Evolutionary conservation across 2,113 vertebrate genomes (phyloP), one percentile per base, ranked within the genome.

Genomic region (Syngnathus typhle): DNA sequence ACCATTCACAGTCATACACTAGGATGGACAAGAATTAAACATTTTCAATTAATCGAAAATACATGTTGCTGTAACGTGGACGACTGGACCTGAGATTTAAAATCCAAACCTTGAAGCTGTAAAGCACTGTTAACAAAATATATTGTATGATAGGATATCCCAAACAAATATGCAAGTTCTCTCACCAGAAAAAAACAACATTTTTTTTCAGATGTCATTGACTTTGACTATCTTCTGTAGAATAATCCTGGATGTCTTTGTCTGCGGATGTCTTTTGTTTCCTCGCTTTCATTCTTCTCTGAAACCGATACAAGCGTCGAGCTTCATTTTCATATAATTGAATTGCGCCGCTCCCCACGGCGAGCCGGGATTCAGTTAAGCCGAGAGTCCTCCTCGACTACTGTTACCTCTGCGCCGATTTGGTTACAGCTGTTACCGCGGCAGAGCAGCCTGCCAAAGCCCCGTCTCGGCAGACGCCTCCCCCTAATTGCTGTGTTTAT

Each of bases 401-500:
- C 83, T 77, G 82, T 85, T 88, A 89, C 85, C 85, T 82, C 80
- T 71, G 82, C 78, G 80, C 85, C 87, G 86, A 91, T 90, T 89
- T 68, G 77, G 88, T 90, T 89, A 91, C 89, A 89, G 86, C 90
- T 87, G 88, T 85, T 90, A 83, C 82, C 83, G 79, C 86, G 75
- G 87, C 78, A 62, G 39, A 85, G 88, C 89, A 84, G 77, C 81
- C 82, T 86, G 81, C 89, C 83, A 81, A 58, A 79, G 74, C 67
- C 82, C 78, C 55, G 87, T 92, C 88, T 90, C 88, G 75, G 75
- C 71, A 86, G 90, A 90, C 89, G 89, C 87, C 83, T 83, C 72
- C 68, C 68, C 83, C 87, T 91, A 92, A 92, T 92, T 90, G 89
- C 90, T 82, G 88, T 90, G 91, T 91, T 91, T 91, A 91, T 91